These are phyloP conservation scores for Deladenus siricidicola DNA, from an alignment of 2,888 invertebrate genomes.

Conservation along the genomic window DNA sequence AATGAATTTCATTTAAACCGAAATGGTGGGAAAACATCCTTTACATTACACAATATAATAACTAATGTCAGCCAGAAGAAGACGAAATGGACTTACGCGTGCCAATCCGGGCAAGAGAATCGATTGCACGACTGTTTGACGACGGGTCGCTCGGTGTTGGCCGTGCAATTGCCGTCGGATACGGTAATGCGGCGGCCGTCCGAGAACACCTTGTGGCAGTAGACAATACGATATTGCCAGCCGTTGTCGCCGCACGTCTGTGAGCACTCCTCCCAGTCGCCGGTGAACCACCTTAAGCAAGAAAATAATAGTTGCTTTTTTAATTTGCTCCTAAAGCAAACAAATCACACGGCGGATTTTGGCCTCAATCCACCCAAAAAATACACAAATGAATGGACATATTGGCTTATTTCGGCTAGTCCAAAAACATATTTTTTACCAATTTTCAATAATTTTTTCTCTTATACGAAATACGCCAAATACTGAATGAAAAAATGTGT, in stretches of 20 bases:
- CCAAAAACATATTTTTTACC: not conserved
- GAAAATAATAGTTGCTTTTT: not conserved
- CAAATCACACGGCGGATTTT: too few relatives aligned
- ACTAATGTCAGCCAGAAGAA: too few relatives aligned
- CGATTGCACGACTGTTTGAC: conserved; percentile 64
- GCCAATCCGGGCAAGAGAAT: conserved; percentile 75
- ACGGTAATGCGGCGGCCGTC: conserved; percentile 68
- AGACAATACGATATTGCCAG: conserved; percentile 59
- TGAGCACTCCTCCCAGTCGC: conserved; percentile 74
- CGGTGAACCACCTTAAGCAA: conserved; percentile 63
- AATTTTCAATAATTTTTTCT: not conserved
- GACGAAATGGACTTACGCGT: conserved; percentile 59
- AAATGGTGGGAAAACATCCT: too few relatives aligned
- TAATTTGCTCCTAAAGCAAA: too few relatives aligned
- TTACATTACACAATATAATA: too few relatives aligned
- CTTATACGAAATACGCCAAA: not conserved
- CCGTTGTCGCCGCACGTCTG: conserved; percentile 71
- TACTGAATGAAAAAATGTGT: not conserved
- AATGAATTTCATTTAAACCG: not conserved
- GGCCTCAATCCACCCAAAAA: too few relatives aligned
- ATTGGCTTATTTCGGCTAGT: not conserved
- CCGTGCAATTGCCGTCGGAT: conserved; percentile 67
- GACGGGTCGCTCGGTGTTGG: conserved; percentile 41
- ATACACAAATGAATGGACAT: not conserved
- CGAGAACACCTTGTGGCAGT: conserved; percentile 68